Evolutionary conservation across 2,888 invertebrate genomes (phyloP), one percentile per base, ranked within the genome.

Genomic region (Thecophora atra): DNA sequence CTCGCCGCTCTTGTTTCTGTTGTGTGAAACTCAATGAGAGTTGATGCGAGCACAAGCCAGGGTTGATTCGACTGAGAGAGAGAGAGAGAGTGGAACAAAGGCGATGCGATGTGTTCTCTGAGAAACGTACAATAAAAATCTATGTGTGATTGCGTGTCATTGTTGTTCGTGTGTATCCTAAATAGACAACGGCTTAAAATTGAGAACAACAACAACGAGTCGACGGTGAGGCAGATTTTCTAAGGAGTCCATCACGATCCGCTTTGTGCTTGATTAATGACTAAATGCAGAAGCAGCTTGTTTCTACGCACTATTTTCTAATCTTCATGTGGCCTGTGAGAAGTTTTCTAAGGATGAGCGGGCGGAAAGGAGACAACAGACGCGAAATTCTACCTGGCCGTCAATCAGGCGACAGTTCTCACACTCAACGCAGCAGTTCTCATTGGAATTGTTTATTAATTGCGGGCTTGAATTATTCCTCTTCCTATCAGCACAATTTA

Each of bases 261-360:
- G 13, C 3, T 24, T 44, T 64, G 21, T 21, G 21, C 21, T 68
- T 58, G 68, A 68, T 54, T 68, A 68, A 68, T 67, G n/a, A 24
- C 44, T 11, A 42, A 17, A 42, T 13, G 63, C 13, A 28, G 30
- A 13, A 24, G 42, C 21, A 58, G 44, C n/a, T 44, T 44, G 44
- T 64, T 64, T 44, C 42, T 11, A 42, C 24, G 28, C 28, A 47
- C 17, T n/a, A 21, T 44, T 6, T 6, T 37, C 37, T 37, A 37
- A 37, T 37, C 7, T 8, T 37, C 37, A 37, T 37, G 37, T 37
- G 6, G 11, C 7, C 37, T 37, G 37, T 6, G 37, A 37, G 37
- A 37, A 37, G 11, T 37, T 37, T 37, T 37, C 6, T 37, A 37
- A 37, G n/a, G n/a, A n/a, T 37, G 37, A 37, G 37, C 11, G 37